Conservation (phyloP, 2,888 invertebrate genomes). For the Cylloceria caligata region DNA sequence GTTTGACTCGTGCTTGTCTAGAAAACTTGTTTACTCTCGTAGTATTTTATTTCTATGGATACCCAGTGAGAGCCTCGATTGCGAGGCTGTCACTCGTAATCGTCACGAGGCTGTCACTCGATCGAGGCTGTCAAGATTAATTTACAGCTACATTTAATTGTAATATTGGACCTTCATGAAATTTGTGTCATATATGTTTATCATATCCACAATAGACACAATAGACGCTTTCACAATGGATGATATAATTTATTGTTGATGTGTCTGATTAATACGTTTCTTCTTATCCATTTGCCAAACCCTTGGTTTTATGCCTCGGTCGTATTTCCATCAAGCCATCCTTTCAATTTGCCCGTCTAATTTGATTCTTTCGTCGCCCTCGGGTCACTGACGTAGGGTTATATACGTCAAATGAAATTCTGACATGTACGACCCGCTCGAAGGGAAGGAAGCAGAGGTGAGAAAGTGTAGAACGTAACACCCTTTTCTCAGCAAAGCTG, state of each 20-base stretch:
- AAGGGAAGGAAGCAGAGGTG: neutral
- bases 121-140: no score
- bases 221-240: conserved; percentile 2
- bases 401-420: conserved; percentile 26
- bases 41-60: no score
- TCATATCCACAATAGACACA: no score
- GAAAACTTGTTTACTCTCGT: no score
- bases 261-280: conserved; percentile 14
- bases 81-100: no score
- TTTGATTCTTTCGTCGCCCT: conserved; percentile 24
- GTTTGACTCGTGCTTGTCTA: no score
- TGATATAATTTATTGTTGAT: conserved; percentile 32
- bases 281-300: neutral
- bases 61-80: no score
- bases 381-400: no score
- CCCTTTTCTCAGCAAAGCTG: conserved; percentile 25
- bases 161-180: no score
- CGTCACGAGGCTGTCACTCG: no score
- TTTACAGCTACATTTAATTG: no score
- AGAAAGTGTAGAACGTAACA: conserved; percentile 3
- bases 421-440: neutral
- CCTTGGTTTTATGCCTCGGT: conserved; percentile 14
- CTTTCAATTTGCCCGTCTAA: conserved; percentile 13
- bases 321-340: conserved; percentile 19
- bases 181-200: neutral